Conservation (phyloP, 2,888 invertebrate genomes). For the Tridacna gigas region DNA sequence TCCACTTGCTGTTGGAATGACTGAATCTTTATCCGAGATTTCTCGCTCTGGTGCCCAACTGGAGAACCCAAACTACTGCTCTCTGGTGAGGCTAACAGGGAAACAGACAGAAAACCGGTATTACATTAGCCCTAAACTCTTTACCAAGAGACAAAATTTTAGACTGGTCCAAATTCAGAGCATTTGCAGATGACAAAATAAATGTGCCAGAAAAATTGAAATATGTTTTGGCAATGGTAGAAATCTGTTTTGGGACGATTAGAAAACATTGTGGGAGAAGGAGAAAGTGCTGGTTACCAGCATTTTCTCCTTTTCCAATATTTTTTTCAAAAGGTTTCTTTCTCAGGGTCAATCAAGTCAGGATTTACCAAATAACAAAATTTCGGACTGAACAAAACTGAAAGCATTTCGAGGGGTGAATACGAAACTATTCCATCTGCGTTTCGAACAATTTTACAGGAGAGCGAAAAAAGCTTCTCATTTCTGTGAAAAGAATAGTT, state of each 20-base stretch:
- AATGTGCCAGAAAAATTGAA: background rate
- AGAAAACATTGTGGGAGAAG: background rate
- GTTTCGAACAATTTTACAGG: too few species aligned
- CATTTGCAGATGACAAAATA: background rate
- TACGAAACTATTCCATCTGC: too few species aligned
- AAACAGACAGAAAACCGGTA: background rate
- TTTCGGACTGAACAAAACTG: too few species aligned
- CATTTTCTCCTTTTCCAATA: background rate
- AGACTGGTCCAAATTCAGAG: background rate
- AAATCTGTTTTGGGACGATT: too few species aligned
- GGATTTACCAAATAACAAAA: too few species aligned
- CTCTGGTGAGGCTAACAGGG: slow-evolving; percentile 12
- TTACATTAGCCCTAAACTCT: background rate
- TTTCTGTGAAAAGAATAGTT: too few species aligned
- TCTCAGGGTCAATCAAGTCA: too few species aligned
- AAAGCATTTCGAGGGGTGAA: too few species aligned
- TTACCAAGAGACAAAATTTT: background rate
- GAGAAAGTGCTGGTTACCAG: background rate
- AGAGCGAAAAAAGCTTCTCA: too few species aligned
- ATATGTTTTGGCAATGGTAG: too few species aligned
- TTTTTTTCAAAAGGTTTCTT: too few species aligned
- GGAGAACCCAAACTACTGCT: slow-evolving; percentile 16
- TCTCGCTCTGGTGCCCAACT: slow-evolving; percentile 12
- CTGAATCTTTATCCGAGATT: slow-evolving; percentile 52
- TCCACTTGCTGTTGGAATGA: slow-evolving; percentile 79